phyloP scores from a whole-genome alignment of 2,113 vertebrate species.

The Callochromis pleurospilus region DNA sequence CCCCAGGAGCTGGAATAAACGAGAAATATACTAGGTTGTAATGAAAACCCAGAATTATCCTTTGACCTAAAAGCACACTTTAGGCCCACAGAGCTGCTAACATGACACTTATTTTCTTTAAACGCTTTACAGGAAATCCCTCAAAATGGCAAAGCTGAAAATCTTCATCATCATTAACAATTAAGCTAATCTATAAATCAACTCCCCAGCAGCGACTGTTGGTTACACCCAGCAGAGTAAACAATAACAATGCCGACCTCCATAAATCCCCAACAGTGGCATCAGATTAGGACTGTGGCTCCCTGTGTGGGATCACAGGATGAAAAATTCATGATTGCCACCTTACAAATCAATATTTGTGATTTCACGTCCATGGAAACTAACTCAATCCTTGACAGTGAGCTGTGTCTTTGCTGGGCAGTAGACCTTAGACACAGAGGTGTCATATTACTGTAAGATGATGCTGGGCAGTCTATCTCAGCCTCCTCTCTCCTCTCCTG shows the following conservation, averaged over 20 bases:
- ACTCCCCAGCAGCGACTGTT: neutral
- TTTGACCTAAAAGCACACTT: neutral
- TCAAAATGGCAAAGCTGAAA: neutral
- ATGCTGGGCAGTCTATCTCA: neutral
- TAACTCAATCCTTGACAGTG: neutral
- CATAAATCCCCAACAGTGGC: neutral
- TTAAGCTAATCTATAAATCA: neutral
- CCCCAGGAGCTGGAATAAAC: neutral
- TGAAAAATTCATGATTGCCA: neutral
- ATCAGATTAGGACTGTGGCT: neutral
- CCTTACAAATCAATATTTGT: neutral
- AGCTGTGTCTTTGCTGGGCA: neutral
- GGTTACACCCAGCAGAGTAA: neutral
- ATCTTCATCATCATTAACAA: neutral
- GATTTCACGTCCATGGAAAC: neutral
- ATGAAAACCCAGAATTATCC: neutral
- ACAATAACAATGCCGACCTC: neutral
- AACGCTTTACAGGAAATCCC: neutral
- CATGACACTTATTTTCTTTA: neutral
- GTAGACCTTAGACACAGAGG: neutral
- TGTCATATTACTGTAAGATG: constrained; percentile 42
- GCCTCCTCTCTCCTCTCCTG: neutral
- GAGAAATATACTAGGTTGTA: neutral
- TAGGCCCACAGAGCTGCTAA: neutral
- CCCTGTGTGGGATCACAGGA: neutral